Evolutionary conservation across 2,888 invertebrate genomes (phyloP).

Genomic region (Platycnemis pennipes): DNA sequence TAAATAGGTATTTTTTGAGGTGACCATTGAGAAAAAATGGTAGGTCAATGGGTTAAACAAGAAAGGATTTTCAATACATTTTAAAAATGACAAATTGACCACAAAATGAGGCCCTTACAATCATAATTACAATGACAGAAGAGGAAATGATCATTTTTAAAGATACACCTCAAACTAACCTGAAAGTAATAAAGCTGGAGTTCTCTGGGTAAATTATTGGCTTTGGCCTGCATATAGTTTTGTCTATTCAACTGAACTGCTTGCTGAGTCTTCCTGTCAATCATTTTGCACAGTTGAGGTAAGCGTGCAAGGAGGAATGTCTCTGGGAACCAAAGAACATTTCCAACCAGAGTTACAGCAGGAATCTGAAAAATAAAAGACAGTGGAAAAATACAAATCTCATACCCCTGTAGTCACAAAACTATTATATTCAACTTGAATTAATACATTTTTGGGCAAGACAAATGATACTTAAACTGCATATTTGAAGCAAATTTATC

Average conservation of each 20-base stretch:
- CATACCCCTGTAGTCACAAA: constrained; percentile 26
- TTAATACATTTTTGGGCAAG: no score
- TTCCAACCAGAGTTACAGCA: constrained; percentile 89
- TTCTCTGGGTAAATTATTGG: constrained; percentile 82
- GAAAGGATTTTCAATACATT: no score
- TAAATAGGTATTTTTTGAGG: no score
- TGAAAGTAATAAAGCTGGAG: constrained; percentile 80
- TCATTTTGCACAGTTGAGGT: constrained; percentile 80
- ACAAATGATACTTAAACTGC: no score
- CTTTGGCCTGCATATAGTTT: constrained; percentile 80
- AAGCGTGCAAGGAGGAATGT: constrained; percentile 86
- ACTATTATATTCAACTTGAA: no score
- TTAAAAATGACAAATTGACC: no score
- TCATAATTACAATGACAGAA: no score
- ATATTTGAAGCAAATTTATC: no score
- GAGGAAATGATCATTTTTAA: no score
- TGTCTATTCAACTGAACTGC: constrained; percentile 77
- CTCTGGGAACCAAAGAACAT: constrained; percentile 92
- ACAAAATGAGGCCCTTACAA: no score
- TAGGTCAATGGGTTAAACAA: no score
- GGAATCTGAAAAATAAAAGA: constrained; percentile 82
- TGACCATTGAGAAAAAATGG: no score
- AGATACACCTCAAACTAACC: constrained; percentile 74
- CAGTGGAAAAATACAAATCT: constrained; percentile 32
- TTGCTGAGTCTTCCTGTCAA: constrained; percentile 80